Conservation (phyloP, 2,797 vertebrate species). For the Gallirallus australis region DNA sequence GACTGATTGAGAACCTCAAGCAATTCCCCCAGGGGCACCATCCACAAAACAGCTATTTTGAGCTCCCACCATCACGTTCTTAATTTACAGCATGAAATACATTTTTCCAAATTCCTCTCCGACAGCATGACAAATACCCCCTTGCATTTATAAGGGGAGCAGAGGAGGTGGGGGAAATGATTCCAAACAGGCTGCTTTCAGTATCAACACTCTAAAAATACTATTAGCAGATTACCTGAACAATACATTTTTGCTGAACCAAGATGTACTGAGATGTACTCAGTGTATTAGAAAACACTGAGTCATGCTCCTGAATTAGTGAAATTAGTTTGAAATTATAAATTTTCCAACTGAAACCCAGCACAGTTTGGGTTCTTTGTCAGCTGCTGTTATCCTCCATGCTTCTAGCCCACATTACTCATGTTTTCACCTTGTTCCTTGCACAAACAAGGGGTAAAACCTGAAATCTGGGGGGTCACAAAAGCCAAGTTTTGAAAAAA, state of each 20-base stretch:
- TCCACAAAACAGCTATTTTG: background rate
- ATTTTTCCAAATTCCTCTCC: background rate
- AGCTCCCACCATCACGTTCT: background rate
- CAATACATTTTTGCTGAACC: slow-evolving; percentile 30
- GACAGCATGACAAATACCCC: background rate
- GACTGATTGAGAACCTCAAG: background rate
- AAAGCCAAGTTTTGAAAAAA: background rate
- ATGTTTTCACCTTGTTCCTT: background rate
- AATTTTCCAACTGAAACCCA: background rate
- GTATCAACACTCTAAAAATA: background rate
- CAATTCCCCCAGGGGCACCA: background rate
- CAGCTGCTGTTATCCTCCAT: background rate
- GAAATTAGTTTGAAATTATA: slow-evolving; percentile 32
- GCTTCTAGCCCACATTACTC: fast-evolving
- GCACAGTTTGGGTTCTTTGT: background rate
- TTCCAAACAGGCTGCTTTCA: background rate
- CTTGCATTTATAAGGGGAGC: background rate
- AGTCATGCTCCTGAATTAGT: slow-evolving; percentile 44
- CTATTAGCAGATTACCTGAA: slow-evolving; percentile 50
- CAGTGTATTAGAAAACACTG: background rate
- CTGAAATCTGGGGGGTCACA: background rate
- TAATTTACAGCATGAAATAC: background rate
- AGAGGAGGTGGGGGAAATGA: background rate
- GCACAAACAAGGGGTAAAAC: background rate
- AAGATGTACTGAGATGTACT: background rate